phyloP scores from a whole-genome alignment of 2,888 invertebrate genomes.

The Chromoteleia sp. region DNA sequence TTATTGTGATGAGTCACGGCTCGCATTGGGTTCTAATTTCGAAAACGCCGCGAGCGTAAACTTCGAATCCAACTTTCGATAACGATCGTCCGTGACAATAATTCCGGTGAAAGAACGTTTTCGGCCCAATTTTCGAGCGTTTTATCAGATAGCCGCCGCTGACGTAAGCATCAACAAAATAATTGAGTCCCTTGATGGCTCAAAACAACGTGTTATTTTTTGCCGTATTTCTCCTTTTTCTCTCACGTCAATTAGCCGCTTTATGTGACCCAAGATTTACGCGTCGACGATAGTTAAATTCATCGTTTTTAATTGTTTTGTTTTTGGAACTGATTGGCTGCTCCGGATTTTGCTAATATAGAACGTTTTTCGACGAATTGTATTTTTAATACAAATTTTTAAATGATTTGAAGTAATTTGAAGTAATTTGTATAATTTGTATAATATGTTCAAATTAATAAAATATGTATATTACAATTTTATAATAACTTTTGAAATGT shows the following conservation, averaged over 20 bases:
- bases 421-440: too few species aligned
- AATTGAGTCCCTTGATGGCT: slow-evolving; percentile 18
- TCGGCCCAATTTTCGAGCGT: slow-evolving; percentile 16
- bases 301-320: slow-evolving; percentile 3
- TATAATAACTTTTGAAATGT: too few species aligned
- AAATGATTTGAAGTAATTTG: too few species aligned
- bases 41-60: slow-evolving; percentile 25
- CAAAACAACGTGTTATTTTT: slow-evolving; percentile 3
- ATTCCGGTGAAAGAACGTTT: slow-evolving; percentile 6
- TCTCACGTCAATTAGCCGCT: background rate
- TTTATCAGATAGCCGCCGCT: slow-evolving; percentile 12
- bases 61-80: slow-evolving; percentile 36
- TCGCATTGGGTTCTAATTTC: slow-evolving; percentile 47
- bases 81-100: background rate
- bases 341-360: too few species aligned
- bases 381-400: too few species aligned
- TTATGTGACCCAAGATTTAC: background rate
- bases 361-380: too few species aligned
- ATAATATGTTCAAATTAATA: too few species aligned
- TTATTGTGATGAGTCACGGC: slow-evolving; percentile 49
- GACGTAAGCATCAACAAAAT: slow-evolving; percentile 44
- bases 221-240: background rate
- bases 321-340: background rate
- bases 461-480: too few species aligned
- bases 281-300: background rate